Conservation (phyloP, 2,797 vertebrate species). For the Anabacerthia variegaticeps region DNA sequence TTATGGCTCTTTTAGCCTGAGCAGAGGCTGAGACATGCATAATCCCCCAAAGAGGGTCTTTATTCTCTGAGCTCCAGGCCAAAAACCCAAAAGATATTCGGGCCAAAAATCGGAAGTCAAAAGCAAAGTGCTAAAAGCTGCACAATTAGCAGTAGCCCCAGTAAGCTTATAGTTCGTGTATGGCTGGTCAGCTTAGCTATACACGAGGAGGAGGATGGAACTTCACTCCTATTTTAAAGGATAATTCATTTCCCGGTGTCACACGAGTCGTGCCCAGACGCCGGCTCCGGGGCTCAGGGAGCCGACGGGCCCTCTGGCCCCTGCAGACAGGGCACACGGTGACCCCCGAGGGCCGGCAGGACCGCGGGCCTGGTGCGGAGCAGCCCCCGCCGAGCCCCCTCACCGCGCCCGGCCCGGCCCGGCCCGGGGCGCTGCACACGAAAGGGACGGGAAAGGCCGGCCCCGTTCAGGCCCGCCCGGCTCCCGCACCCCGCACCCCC, state of each 20-base stretch:
- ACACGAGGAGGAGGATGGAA: background rate
- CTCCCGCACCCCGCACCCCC: background rate
- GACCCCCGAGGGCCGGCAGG: accelerated
- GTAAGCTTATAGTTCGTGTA: background rate
- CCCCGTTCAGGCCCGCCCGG: too few species aligned
- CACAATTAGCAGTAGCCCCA: background rate
- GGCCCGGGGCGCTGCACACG: too few species aligned
- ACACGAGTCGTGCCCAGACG: too few species aligned
- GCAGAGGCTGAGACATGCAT: background rate
- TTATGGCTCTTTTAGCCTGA: background rate
- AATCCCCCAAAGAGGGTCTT: accelerated
- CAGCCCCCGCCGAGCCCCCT: background rate
- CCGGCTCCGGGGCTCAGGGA: background rate
- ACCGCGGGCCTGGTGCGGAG: accelerated
- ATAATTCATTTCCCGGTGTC: background rate
- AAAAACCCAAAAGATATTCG: background rate
- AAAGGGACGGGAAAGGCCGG: background rate
- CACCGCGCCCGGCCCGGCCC: too few species aligned
- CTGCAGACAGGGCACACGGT: accelerated
- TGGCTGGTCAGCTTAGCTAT: background rate
- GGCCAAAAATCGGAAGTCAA: background rate
- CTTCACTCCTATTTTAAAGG: background rate
- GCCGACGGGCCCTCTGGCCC: accelerated
- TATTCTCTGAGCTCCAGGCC: background rate
- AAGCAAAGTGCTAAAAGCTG: background rate